Evolutionary conservation across 2,797 vertebrate genomes (phyloP).

Genomic region (Nasua narica): DNA sequence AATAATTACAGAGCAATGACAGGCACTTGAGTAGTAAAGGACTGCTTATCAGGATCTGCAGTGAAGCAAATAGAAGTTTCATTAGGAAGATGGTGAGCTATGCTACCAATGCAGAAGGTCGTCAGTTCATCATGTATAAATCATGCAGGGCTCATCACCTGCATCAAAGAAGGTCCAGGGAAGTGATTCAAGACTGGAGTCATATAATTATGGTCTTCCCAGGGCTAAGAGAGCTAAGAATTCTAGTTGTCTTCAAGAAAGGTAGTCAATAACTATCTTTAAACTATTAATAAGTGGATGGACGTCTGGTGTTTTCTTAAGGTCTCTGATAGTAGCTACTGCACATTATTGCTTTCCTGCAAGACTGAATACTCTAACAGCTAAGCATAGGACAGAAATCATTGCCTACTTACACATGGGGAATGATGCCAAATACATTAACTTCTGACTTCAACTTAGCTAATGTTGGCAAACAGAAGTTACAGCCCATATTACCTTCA

Average conservation of each 20-base stretch:
- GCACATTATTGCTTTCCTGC: not conserved
- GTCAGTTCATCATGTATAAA: not conserved
- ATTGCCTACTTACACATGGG: not conserved
- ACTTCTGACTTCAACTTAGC: not conserved
- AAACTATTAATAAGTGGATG: not conserved
- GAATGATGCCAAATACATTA: not conserved
- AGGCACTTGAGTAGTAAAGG: not conserved
- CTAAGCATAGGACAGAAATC: not conserved
- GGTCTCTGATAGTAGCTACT: not conserved
- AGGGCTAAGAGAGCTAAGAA: not conserved
- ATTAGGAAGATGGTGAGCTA: not conserved
- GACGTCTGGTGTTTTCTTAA: not conserved
- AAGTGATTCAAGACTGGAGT: not conserved
- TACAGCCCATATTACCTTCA: not conserved
- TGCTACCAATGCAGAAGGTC: not conserved
- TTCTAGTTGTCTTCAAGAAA: not conserved
- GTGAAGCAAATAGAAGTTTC: not conserved
- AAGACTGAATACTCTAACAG: not conserved
- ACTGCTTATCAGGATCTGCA: not conserved
- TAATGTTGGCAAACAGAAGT: not conserved
- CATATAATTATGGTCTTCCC: not conserved
- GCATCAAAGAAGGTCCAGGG: not conserved
- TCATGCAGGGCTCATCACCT: not conserved
- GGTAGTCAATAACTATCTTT: not conserved
- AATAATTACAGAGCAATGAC: not conserved